These are phyloP conservation scores for Glossophaga mutica DNA, from an alignment of 2,797 vertebrate species.

Conservation along the genomic window DNA sequence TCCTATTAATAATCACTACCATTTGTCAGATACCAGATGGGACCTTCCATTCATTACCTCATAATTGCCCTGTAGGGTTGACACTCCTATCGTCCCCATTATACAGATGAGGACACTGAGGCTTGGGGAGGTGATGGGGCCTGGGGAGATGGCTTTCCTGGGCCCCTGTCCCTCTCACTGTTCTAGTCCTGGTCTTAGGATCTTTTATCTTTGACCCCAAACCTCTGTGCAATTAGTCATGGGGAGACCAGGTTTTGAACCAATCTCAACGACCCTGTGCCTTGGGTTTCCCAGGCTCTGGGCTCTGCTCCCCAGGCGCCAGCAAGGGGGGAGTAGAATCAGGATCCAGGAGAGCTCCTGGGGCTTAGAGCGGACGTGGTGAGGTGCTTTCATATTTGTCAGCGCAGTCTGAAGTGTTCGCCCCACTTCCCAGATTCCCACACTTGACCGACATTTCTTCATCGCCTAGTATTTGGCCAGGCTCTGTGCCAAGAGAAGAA, in stretches of 20 bases:
- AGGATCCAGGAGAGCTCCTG: not conserved
- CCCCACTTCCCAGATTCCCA: not conserved
- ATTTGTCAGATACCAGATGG: not conserved
- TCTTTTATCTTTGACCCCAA: not conserved
- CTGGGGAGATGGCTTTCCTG: not conserved
- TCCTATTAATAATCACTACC: not conserved
- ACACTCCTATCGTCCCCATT: rapidly evolving
- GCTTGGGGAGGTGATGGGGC: not conserved
- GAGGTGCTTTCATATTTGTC: not conserved
- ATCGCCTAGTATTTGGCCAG: not conserved
- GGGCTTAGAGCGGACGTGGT: too few species aligned
- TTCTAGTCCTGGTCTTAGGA: not conserved
- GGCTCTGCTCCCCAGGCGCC: not conserved
- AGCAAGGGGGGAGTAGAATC: rapidly evolving
- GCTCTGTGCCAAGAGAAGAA: not conserved
- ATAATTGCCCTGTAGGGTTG: not conserved
- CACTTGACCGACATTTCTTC: not conserved
- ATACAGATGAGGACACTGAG: not conserved
- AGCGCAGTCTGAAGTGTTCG: rapidly evolving
- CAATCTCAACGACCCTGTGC: rapidly evolving
- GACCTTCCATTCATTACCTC: not conserved
- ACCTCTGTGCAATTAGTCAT: not conserved
- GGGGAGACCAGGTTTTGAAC: not conserved
- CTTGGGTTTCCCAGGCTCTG: not conserved
- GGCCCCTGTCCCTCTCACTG: not conserved